Percentiles rank a stretch among this genome's conserved stretches.
These are phyloP conservation scores for Xiphophorus birchmanni DNA, from an alignment of 2,797 vertebrate genomes.

Conservation along the genomic window DNA sequence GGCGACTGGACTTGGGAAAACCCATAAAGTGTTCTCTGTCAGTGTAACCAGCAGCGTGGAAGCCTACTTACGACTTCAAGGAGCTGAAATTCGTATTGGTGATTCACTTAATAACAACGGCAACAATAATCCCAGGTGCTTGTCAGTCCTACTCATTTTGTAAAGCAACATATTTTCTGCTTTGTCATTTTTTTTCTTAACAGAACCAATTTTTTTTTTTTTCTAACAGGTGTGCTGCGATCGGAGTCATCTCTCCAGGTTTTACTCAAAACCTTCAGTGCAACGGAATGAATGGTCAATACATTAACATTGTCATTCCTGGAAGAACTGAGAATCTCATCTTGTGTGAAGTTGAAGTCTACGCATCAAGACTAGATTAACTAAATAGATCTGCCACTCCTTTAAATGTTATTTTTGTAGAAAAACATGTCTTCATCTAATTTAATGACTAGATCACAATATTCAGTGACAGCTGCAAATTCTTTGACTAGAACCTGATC, in stretches of 20 bases:
- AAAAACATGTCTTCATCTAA: no score
- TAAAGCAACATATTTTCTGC: no score
- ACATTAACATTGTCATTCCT: slow-evolving; percentile 57
- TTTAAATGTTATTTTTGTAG: no score
- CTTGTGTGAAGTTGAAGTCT: slow-evolving; percentile 68
- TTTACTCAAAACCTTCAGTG: slow-evolving; percentile 40
- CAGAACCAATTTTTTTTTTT: not conserved
- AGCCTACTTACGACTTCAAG: slow-evolving; percentile 17
- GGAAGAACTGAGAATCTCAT: not conserved
- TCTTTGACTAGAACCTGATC: no score
- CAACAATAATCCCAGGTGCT: slow-evolving; percentile 62
- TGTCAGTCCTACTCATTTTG: no score
- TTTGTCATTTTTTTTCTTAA: not conserved
- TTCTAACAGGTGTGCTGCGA: not conserved
- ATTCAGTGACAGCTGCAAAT: no score
- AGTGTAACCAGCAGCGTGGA: slow-evolving; percentile 44
- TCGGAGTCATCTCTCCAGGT: not conserved
- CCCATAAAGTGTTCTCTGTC: slow-evolving; percentile 59
- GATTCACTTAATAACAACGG: slow-evolving; percentile 57
- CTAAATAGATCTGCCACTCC: not conserved
- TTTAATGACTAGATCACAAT: no score
- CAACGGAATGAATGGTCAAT: slow-evolving; percentile 61
- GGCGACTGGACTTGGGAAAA: slow-evolving; percentile 67
- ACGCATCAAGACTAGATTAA: slow-evolving; percentile 53
- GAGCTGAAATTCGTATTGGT: slow-evolving; percentile 67